phyloP scores from a whole-genome alignment of 2,888 invertebrate species.

The Leptura quadrifasciata region DNA sequence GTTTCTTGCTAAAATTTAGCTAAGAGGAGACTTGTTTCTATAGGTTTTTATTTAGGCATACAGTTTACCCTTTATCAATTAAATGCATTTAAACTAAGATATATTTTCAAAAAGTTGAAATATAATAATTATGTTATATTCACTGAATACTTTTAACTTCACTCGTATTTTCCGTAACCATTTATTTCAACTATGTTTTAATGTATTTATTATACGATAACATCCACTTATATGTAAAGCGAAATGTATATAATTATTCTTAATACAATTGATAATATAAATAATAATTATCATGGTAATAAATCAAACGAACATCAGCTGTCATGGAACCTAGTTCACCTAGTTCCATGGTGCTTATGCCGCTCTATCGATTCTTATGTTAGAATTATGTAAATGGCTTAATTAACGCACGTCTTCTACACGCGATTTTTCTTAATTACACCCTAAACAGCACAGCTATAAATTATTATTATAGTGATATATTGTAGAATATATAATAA shows the following conservation, averaged over 20 bases:
- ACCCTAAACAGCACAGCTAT: neutral
- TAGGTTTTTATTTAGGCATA: no score
- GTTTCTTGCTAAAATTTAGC: no score
- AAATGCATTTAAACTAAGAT: no score
- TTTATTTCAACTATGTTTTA: no score
- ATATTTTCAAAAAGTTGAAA: no score
- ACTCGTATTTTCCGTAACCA: no score
- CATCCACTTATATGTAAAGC: neutral
- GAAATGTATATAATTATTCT: constrained; percentile 14
- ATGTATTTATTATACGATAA: neutral
- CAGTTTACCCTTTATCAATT: no score
- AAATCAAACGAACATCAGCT: constrained; percentile 36
- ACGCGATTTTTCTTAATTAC: constrained; percentile 34
- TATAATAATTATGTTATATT: no score
- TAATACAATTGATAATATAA: constrained; percentile 9
- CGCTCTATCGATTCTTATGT: constrained; percentile 39
- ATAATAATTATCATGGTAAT: constrained; percentile 20
- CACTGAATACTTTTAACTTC: no score
- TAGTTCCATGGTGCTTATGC: constrained; percentile 34
- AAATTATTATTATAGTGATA: constrained; percentile 11
- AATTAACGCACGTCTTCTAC: constrained; percentile 34
- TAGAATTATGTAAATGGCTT: constrained; percentile 42
- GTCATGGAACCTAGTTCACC: constrained; percentile 27
- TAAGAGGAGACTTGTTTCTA: no score
- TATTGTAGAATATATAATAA: neutral